A percentile compares a stretch with the other conserved stretches of the same genome.
These are phyloP conservation scores for Synanthedon tipuliformis DNA, from an alignment of 2,888 invertebrate species.

Conservation along the genomic window DNA sequence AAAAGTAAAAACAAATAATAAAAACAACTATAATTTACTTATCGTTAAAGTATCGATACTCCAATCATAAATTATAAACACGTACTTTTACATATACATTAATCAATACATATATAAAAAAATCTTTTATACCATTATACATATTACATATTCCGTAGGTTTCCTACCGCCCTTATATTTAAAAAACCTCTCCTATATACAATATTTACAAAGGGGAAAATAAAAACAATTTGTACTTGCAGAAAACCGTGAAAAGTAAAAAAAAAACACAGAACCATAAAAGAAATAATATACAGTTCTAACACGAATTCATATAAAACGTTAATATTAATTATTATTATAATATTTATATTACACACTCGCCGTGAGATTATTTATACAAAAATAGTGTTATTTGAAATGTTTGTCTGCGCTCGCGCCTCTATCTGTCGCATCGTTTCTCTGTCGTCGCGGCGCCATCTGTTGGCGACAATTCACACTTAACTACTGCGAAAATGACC, in stretches of 20 bases:
- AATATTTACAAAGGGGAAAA: slow-evolving; percentile 67
- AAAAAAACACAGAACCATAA: slow-evolving; percentile 30
- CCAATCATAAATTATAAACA: slow-evolving; percentile 51
- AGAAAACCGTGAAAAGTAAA: slow-evolving; percentile 60
- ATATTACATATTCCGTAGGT: slow-evolving; percentile 37
- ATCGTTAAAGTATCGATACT: slow-evolving; percentile 42
- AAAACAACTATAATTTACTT: slow-evolving; percentile 69
- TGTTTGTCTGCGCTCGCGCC: slow-evolving; percentile 38
- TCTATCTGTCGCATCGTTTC: too few relatives aligned
- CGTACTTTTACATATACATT: slow-evolving; percentile 54
- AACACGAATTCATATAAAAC: slow-evolving; percentile 32
- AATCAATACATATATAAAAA: slow-evolving; percentile 59
- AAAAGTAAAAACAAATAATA: slow-evolving; percentile 51
- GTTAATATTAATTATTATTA: slow-evolving; percentile 25
- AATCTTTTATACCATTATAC: slow-evolving; percentile 46
- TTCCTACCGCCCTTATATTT: slow-evolving; percentile 35
- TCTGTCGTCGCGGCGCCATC: too few relatives aligned
- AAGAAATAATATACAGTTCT: slow-evolving; percentile 51
- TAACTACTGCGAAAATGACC: too few relatives aligned
- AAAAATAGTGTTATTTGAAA: slow-evolving; percentile 32
- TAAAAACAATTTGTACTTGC: slow-evolving; percentile 72
- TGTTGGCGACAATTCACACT: too few relatives aligned
- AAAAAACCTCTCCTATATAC: slow-evolving; percentile 55
- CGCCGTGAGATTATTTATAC: slow-evolving; percentile 43
- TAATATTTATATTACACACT: slow-evolving; percentile 36